These are phyloP conservation scores for Synchiropus splendidus DNA, from an alignment of 2,113 vertebrate species.

Conservation along the genomic window DNA sequence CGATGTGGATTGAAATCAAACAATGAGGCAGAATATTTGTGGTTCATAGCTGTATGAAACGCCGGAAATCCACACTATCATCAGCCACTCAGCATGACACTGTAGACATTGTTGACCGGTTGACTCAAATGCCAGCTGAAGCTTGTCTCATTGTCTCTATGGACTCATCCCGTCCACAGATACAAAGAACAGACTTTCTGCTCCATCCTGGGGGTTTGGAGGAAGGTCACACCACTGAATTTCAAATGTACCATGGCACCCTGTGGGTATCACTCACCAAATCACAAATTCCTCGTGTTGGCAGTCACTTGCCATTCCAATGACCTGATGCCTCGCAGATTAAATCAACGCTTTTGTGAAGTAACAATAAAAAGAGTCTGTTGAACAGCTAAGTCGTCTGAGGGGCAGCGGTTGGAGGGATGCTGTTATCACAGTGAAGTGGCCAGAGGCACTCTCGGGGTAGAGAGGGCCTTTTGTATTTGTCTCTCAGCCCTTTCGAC, in stretches of 20 bases:
- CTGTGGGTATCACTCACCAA: constrained; percentile 45
- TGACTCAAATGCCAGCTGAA: constrained; percentile 44
- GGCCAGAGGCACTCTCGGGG: constrained; percentile 24
- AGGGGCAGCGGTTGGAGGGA: constrained; percentile 22
- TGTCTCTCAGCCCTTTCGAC: constrained; percentile 16
- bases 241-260: constrained; percentile 45
- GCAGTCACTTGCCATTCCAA: constrained; percentile 46
- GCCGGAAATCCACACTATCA: constrained; percentile 20
- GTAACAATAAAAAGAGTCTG: constrained; percentile 46
- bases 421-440: constrained; percentile 44
- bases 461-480: constrained; percentile 17
- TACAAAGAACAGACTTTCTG: constrained; percentile 47
- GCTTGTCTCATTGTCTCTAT: constrained; percentile 31
- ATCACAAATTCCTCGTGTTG: constrained; percentile 48
- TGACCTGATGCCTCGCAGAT: constrained; percentile 46
- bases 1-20: constrained; percentile 13
- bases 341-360: constrained; percentile 59
- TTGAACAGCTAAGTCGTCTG: constrained; percentile 35
- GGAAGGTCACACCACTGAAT: constrained; percentile 47
- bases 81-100: constrained; percentile 31
- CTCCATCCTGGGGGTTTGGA: constrained; percentile 27
- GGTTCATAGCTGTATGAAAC: constrained; percentile 4
- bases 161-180: constrained; percentile 32
- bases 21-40: constrained; percentile 10
- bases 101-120: constrained; percentile 35